These are phyloP conservation scores for Atrichornis clamosus DNA, from an alignment of 2,113 vertebrate species.

Conservation along the genomic window DNA sequence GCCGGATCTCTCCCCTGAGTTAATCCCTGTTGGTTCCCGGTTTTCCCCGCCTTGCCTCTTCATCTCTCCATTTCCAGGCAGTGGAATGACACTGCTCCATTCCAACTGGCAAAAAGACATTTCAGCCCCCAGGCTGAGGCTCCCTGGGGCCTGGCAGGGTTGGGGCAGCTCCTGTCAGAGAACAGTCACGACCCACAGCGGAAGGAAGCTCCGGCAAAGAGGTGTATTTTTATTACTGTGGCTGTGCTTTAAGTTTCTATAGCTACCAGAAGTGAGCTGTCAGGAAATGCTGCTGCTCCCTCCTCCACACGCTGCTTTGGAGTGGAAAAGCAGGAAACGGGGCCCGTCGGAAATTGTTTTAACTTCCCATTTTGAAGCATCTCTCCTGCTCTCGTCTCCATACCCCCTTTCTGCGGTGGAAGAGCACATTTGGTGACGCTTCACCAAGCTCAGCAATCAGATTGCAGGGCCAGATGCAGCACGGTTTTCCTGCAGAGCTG, in stretches of 20 bases:
- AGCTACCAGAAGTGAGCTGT: not conserved
- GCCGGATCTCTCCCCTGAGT: not conserved
- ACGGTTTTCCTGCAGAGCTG: not conserved
- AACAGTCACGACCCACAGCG: not conserved
- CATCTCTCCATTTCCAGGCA: not conserved
- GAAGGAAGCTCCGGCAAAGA: slow-evolving; percentile 11
- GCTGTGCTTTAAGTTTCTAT: slow-evolving; percentile 50
- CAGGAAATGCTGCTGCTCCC: not conserved
- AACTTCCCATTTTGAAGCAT: not conserved
- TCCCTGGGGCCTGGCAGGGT: not conserved
- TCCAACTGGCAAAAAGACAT: not conserved
- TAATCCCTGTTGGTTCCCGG: not conserved
- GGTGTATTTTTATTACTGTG: not conserved
- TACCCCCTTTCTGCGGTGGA: not conserved
- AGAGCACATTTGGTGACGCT: not conserved
- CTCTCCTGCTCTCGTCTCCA: not conserved
- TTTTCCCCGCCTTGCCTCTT: not conserved
- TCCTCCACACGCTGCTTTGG: not conserved
- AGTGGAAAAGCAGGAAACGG: not conserved
- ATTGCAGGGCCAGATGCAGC: slow-evolving; percentile 28
- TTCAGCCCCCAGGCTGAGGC: not conserved
- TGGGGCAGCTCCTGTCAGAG: not conserved
- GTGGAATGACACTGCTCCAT: not conserved
- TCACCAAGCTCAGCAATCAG: not conserved
- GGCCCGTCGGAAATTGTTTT: not conserved